Evolutionary conservation across 1,140 invertebrate species (phyloP), one percentile per base, ranked within the genome.

Genomic region (Philotrypesis tridentata): DNA sequence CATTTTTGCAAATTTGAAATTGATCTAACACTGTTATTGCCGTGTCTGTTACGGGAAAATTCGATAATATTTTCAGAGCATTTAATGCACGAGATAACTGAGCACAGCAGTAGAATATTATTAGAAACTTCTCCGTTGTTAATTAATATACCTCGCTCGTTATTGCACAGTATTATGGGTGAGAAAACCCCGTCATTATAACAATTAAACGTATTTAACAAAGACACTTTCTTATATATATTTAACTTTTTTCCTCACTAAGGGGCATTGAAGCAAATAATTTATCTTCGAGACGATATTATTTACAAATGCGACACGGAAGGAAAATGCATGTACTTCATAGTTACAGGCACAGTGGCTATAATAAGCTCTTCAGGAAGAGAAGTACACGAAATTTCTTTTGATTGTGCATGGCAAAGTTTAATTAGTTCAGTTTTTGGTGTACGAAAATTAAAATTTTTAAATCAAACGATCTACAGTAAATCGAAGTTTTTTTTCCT

Each of bases 301-400:
- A 92, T 94, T 76, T 90, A 92, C 23, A 90, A 91, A 83, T 91
- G 90, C 1, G 90, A 89, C 0, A 87, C 89, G 11, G 84, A 89
- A 61, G 92, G 92, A 9, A 91, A 93, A n/a, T 92, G 90, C 80
- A 93, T 94, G 93, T 94, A 92, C 84, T 94, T 94, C 72, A 91
- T 94, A 71, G 85, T 90, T 0, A 92, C 88, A 80, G 93, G 93
- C 43, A 93, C 92, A 1, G 92, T 94, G 0, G 92, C 92, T 4
- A 86, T 94, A 2, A 92, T 92, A n/a, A 92, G 92, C 4, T 88
- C 88, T 17, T 89, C 89, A 1, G 93, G 93, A 63, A 92, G 90
- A 84, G 93, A 94, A 87, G 92, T 93, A 85, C 85, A 37, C 23
- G 21, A 8, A 40, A 72, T 23, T 3, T 29, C 17, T 23, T 7